phyloP scores from a whole-genome alignment of 2,797 vertebrate species.

The Cynodonichthys magdalenae region DNA sequence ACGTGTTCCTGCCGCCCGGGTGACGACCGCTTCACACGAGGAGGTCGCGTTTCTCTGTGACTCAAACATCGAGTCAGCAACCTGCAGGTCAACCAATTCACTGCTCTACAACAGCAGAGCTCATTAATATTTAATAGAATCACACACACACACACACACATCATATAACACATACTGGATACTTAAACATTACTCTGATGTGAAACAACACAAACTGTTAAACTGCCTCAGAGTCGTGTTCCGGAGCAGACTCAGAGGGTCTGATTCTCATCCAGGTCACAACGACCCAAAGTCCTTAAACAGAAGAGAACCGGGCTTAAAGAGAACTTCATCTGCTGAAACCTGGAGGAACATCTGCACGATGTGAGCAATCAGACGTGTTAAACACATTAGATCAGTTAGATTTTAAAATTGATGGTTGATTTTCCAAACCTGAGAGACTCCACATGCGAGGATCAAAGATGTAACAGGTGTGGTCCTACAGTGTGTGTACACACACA shows the following conservation, averaged over 20 bases:
- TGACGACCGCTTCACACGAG: constrained; percentile 23
- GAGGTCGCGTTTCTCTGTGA: constrained; percentile 23
- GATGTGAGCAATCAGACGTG: too few species aligned
- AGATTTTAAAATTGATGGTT: too few species aligned
- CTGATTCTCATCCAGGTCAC: background rate
- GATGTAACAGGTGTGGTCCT: too few species aligned
- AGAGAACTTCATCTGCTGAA: background rate
- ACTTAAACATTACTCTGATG: background rate
- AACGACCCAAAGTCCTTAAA: background rate
- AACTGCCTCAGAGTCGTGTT: background rate
- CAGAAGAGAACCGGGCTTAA: background rate
- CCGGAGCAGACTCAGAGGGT: background rate
- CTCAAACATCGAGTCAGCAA: constrained; percentile 1
- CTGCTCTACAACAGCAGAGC: constrained; percentile 17
- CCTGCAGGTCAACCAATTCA: constrained; percentile 22
- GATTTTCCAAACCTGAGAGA: too few species aligned
- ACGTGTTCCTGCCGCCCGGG: background rate
- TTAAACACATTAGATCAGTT: too few species aligned
- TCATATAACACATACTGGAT: too few species aligned
- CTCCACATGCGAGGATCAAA: too few species aligned
- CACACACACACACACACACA: constrained; percentile 21
- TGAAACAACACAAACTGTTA: too few species aligned
- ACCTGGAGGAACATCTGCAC: too few species aligned
- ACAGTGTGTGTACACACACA: too few species aligned
- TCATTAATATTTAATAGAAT: constrained; percentile 65